A percentile compares a stretch with the other conserved stretches of the same genome.
Evolutionary conservation across 64 coral and sea anemone genomes (phyloP).

Genomic region (Pachyseris speciosa): DNA sequence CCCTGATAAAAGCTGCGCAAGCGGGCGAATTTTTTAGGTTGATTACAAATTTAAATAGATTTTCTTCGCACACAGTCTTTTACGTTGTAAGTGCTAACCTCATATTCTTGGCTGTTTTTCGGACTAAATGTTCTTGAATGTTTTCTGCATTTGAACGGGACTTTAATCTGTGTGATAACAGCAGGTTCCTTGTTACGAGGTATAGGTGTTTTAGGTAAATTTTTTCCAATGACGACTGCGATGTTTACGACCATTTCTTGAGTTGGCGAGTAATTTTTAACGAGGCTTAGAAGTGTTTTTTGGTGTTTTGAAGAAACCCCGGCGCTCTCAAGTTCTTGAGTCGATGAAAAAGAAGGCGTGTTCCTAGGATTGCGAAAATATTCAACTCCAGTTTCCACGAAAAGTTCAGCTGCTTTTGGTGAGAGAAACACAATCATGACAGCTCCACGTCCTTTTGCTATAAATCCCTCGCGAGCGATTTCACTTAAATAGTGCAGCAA

Average conservation of each 20-base stretch:
- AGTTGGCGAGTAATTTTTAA: constrained; percentile 74
- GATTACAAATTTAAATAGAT: constrained; percentile 42
- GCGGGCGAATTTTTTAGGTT: background rate
- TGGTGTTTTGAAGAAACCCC: constrained; percentile 88
- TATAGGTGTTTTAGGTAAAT: constrained; percentile 76
- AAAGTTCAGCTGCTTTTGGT: constrained; percentile 90
- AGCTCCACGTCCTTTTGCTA: constrained; percentile 87
- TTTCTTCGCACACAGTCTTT: constrained; percentile 8
- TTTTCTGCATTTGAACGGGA: constrained; percentile 58
- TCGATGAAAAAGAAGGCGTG: constrained; percentile 86
- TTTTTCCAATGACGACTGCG: constrained; percentile 86
- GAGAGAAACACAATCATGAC: constrained; percentile 93
- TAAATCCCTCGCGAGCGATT: constrained; percentile 73
- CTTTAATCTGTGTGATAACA: constrained; percentile 80
- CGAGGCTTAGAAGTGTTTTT: constrained; percentile 71
- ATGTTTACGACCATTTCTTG: constrained; percentile 92
- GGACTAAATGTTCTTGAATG: constrained; percentile 62
- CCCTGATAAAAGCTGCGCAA: background rate
- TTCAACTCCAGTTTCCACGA: constrained; percentile 84
- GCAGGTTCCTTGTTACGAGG: constrained; percentile 89
- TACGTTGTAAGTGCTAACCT: background rate
- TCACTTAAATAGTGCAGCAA: constrained; percentile 79
- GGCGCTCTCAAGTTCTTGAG: constrained; percentile 65
- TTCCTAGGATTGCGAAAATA: constrained; percentile 91
- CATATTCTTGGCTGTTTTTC: constrained; percentile 54